Evolutionary conservation across 2,113 vertebrate species (phyloP).

Genomic region (Campylorhamphus procurvoides): DNA sequence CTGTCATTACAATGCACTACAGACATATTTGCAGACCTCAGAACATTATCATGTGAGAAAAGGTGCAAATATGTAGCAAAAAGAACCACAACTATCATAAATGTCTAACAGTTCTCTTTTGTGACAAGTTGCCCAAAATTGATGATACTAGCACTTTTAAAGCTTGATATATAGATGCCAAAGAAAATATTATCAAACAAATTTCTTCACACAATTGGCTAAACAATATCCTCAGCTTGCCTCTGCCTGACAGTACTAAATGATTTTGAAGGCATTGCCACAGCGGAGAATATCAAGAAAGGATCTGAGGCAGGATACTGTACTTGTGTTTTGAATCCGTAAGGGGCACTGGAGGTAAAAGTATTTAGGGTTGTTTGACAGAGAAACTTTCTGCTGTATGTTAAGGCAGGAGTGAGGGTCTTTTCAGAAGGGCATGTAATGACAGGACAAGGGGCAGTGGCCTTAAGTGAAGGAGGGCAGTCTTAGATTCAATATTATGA

Average conservation of each 20-base stretch:
- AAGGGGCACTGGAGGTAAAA: neutral
- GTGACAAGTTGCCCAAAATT: neutral
- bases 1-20: neutral
- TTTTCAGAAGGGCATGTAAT: too few relatives aligned
- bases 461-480: neutral
- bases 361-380: neutral
- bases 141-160: neutral
- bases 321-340: neutral
- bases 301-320: neutral
- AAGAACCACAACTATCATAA: neutral
- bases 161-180: neutral
- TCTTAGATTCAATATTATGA: neutral
- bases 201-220: neutral
- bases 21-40: neutral
- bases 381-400: neutral
- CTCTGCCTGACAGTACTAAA: neutral
- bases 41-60: neutral
- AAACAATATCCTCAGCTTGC: neutral
- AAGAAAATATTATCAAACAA: neutral
- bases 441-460: neutral
- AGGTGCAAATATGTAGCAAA: neutral
- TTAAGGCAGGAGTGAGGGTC: neutral
- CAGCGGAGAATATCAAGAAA: neutral
- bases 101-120: neutral
- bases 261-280: neutral